Evolutionary conservation across 1,140 invertebrate genomes (phyloP).

Genomic region (Lepidurus couesii): DNA sequence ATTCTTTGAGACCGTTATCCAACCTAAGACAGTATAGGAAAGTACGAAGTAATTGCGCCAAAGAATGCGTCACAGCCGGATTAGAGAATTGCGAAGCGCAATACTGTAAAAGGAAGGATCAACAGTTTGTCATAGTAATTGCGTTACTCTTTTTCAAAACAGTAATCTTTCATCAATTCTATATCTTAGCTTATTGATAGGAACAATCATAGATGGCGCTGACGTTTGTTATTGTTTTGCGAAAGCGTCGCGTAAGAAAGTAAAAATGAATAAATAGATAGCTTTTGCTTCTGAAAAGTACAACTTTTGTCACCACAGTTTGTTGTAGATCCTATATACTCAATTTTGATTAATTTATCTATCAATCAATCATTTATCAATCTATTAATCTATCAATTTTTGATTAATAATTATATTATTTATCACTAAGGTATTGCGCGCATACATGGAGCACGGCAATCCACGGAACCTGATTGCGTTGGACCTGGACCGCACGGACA

Average conservation of each 20-base stretch:
- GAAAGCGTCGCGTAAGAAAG: neutral
- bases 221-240: neutral
- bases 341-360: neutral
- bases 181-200: no score
- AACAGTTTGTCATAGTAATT: neutral
- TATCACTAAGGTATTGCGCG: slow-evolving; percentile 65
- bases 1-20: neutral
- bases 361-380: no score
- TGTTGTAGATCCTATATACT: no score
- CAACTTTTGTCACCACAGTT: no score
- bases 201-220: neutral
- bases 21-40: neutral
- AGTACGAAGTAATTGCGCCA: neutral
- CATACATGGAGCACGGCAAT: slow-evolving; percentile 83
- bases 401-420: no score
- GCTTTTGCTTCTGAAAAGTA: neutral
- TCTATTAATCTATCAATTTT: no score
- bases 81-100: neutral
- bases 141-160: neutral
- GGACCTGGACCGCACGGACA: slow-evolving; percentile 91
- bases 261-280: neutral
- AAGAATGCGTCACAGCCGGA: neutral
- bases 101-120: neutral
- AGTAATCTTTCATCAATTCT: neutral
- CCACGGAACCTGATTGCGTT: slow-evolving; percentile 76